Evolutionary conservation across 1,140 invertebrate species (phyloP).

Genomic region (Steinernema khuongi): DNA sequence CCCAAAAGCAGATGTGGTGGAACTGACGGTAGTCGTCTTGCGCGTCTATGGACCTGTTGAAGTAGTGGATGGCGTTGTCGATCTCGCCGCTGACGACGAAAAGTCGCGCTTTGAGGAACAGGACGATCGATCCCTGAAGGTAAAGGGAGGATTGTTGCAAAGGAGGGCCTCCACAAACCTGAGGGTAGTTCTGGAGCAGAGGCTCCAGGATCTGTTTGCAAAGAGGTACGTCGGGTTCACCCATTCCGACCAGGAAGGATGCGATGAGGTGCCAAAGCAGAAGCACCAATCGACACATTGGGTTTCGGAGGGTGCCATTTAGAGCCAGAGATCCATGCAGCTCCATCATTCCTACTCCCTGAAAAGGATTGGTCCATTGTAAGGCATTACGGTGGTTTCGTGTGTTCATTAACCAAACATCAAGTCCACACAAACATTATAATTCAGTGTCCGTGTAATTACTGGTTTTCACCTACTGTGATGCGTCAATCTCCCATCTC

Average conservation of each 20-base stretch:
- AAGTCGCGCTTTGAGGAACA: constrained; percentile 81
- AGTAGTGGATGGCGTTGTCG: constrained; percentile 70
- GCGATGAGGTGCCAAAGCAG: constrained; percentile 48
- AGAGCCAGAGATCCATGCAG: constrained; percentile 34
- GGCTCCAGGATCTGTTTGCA: constrained; percentile 45
- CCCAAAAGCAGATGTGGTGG: constrained; percentile 90
- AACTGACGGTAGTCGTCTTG: constrained; percentile 85
- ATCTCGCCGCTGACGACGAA: constrained; percentile 76
- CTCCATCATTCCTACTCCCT: constrained; percentile 46
- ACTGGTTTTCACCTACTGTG: no score
- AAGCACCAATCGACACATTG: constrained; percentile 41
- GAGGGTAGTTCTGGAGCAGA: constrained; percentile 42
- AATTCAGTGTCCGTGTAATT: no score
- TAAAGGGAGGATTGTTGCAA: constrained; percentile 13
- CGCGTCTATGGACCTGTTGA: constrained; percentile 75
- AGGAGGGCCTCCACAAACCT: constrained; percentile 36
- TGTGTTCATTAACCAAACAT: no score
- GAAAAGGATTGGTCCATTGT: no score
- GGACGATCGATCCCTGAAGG: constrained; percentile 76
- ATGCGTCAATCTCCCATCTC: no score
- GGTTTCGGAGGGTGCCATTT: constrained; percentile 41
- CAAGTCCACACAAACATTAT: no score
- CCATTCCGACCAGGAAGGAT: constrained; percentile 47
- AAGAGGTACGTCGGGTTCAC: constrained; percentile 44
- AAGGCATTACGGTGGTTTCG: no score